A percentile compares a stretch with the other conserved stretches of the same genome.
Conservation (phyloP, 2,113 vertebrate genomes). For the Tachuris rubrigastra region DNA sequence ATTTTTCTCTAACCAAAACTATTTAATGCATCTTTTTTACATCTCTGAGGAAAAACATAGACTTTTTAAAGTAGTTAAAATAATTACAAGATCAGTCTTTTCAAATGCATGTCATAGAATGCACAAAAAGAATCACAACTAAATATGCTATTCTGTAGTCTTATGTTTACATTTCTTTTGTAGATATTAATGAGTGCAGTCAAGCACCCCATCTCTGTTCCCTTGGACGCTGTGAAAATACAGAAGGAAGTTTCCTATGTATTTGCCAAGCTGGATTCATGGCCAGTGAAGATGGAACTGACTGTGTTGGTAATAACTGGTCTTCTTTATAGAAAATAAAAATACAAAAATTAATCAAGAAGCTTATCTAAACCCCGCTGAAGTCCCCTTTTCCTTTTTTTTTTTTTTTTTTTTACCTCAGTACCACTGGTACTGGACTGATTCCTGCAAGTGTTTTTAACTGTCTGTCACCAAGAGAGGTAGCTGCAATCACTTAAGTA, state of each 20-base stretch:
- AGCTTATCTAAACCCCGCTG: not conserved
- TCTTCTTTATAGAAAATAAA: not conserved
- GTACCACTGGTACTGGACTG: not conserved
- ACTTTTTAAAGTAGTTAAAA: not conserved
- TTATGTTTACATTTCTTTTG: conserved; percentile 19
- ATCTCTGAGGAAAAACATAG: not conserved
- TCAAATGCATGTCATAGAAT: not conserved
- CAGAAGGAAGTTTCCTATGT: conserved; percentile 87
- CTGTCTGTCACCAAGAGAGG: not conserved
- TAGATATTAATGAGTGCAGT: conserved; percentile 88
- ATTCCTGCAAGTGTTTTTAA: not conserved
- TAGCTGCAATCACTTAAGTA: not conserved
- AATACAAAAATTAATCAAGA: not conserved
- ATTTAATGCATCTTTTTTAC: not conserved
- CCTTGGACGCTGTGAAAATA: conserved; percentile 88
- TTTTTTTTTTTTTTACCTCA: not conserved
- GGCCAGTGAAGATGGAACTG: conserved; percentile 79
- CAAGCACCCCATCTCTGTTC: conserved; percentile 79
- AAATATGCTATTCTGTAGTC: not conserved
- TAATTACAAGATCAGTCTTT: not conserved
- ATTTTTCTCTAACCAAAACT: conserved; percentile 18
- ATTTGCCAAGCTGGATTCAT: conserved; percentile 85
- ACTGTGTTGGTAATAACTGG: conserved; percentile 80
- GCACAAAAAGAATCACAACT: not conserved
- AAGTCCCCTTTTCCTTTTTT: not conserved